Evolutionary conservation across 2,888 invertebrate genomes (phyloP), one percentile per base, ranked within the genome.

Genomic region (Agonum fuliginosum): DNA sequence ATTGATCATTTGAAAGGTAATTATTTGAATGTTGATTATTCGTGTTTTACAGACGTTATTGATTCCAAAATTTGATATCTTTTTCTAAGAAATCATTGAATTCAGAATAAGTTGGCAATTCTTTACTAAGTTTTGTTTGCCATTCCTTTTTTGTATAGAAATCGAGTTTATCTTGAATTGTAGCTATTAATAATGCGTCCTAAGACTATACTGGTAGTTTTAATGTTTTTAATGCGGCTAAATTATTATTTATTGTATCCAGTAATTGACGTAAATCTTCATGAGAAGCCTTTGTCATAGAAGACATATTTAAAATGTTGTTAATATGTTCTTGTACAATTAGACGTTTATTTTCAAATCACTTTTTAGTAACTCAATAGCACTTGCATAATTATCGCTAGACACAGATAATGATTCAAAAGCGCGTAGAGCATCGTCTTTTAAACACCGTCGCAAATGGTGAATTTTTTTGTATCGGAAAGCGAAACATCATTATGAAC

Each of bases 291-390:
- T 79, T 79, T 0, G 17, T 30, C 37, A 80, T 74, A 6, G 3
- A 8, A 4, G 78, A 79, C 10, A 67, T 20, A 51, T 80, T 79
- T 34, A 80, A 62, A 5, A 81, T 62, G 0, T 78, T 67, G 3
- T 78, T 75, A 12, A 80, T 37, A 34, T 81, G 79, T 20, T 62
- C 78, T 37, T 80, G 78, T 10, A 81, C 79, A 20, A 79, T 80
- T 1, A 78, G n/a, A 0, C 76, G 65, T 71, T 80, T 79, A 19
- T 81, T 79, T 67, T 80, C 79, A 62, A 73, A 81, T 1, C 80
- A 69, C 22, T 78, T 67, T 65, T 70, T 71, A 80, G 75, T 30
- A 81, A 30, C 1, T 79, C 70, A 77, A 76, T 79, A 10, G 80
- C 81, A 43, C 69, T 46, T 12, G 22, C 17, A 72, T 81, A 81